Evolutionary conservation across 2,888 invertebrate species (phyloP).

Genomic region (Trilocha varians): DNA sequence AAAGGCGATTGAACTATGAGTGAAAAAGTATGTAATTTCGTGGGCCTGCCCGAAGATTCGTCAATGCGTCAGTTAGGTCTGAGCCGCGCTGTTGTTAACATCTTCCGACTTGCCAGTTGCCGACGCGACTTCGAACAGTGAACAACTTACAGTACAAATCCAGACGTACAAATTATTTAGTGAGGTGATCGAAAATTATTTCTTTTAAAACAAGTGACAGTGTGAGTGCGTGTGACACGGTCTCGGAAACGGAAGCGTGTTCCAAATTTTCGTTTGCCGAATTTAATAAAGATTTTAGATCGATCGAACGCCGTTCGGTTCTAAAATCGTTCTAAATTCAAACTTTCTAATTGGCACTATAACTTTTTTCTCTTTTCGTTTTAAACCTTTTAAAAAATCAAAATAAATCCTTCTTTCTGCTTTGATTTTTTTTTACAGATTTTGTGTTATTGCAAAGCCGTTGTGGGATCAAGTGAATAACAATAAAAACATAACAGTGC

Average conservation of each 20-base stretch:
- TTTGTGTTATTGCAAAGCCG: slow-evolving; percentile 30
- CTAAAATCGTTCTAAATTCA: slow-evolving; percentile 37
- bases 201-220: slow-evolving; percentile 49
- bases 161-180: slow-evolving; percentile 65
- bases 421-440: slow-evolving; percentile 64
- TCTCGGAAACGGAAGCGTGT: too few species aligned
- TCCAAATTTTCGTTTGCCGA: slow-evolving; percentile 31
- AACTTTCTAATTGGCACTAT: slow-evolving; percentile 23
- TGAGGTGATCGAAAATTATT: slow-evolving; percentile 54
- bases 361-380: neutral
- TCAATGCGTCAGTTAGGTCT: slow-evolving; percentile 66
- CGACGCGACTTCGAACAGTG: slow-evolving; percentile 54
- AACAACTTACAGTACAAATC: slow-evolving; percentile 68
- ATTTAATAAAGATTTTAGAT: slow-evolving; percentile 53
- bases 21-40: slow-evolving; percentile 67
- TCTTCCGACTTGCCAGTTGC: slow-evolving; percentile 46
- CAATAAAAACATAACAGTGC: slow-evolving; percentile 49
- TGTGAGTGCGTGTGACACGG: too few species aligned
- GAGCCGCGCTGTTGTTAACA: slow-evolving; percentile 58
- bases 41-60: slow-evolving; percentile 63
- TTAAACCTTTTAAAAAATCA: slow-evolving; percentile 19
- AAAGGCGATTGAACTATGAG: slow-evolving; percentile 67
- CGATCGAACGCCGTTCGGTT: slow-evolving; percentile 49
- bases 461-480: slow-evolving; percentile 59
- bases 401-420: slow-evolving; percentile 53